A percentile compares a stretch with the other conserved stretches of the same genome.
These are phyloP conservation scores for Microtus ochrogaster DNA, from an alignment of 2,113 vertebrate species.

Conservation along the genomic window DNA sequence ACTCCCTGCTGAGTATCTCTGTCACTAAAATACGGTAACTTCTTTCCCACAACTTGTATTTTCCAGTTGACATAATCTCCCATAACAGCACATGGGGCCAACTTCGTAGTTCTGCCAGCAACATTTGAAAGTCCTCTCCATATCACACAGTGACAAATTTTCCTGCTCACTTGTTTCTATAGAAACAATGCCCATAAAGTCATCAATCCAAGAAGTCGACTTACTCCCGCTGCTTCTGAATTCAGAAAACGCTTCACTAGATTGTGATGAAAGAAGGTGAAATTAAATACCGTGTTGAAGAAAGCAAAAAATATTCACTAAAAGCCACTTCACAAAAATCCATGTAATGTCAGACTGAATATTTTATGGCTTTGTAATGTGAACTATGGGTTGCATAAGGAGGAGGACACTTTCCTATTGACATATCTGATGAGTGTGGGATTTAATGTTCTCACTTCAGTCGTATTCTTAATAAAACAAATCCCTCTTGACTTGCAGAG, in stretches of 20 bases:
- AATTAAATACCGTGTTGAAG: not conserved
- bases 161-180: not conserved
- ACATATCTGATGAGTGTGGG: not conserved
- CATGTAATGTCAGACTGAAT: not conserved
- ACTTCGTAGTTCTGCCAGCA: not conserved
- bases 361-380: not conserved
- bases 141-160: not conserved
- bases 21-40: not conserved
- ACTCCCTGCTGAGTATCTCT: not conserved
- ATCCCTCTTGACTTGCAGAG: not conserved
- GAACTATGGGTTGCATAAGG: not conserved
- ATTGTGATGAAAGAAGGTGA: not conserved
- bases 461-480: slow-evolving; percentile 13
- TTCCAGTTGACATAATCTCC: not conserved
- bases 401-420: not conserved
- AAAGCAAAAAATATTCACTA: not conserved
- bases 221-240: not conserved
- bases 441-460: not conserved
- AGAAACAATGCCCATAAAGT: not conserved
- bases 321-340: slow-evolving; percentile 16
- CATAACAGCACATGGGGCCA: not conserved
- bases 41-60: slow-evolving; percentile 8
- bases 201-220: not conserved
- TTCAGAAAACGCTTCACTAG: not conserved
- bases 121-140: not conserved